Evolutionary conservation across 2,888 invertebrate genomes (phyloP).

Genomic region (Agelastica alni): DNA sequence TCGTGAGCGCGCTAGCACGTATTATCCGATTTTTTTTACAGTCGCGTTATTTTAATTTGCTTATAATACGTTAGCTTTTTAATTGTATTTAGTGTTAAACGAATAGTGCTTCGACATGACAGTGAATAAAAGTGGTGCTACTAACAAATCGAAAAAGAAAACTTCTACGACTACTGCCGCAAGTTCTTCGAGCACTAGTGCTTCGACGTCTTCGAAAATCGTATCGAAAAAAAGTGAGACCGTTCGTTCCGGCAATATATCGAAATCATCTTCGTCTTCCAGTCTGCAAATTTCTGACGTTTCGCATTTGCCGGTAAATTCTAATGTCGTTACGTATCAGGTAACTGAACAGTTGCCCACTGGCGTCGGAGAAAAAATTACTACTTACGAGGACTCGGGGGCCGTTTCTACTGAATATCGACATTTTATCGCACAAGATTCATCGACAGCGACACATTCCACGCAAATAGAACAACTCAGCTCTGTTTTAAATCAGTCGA

Average conservation of each 20-base stretch:
- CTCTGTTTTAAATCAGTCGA: constrained; percentile 52
- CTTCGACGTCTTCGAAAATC: constrained; percentile 40
- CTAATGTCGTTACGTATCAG: constrained; percentile 50
- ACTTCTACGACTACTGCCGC: constrained; percentile 26
- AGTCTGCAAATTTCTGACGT: constrained; percentile 54
- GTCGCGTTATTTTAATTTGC: constrained; percentile 37
- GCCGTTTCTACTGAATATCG: constrained; percentile 53
- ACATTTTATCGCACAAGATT: constrained; percentile 50
- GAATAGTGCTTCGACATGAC: constrained; percentile 43
- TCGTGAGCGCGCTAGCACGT: constrained; percentile 41
- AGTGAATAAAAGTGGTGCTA: constrained; percentile 48
- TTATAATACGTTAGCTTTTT: constrained; percentile 24
- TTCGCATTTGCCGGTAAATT: constrained; percentile 52
- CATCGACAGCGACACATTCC: constrained; percentile 39
- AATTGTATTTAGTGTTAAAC: constrained; percentile 22
- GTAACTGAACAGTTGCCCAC: constrained; percentile 53
- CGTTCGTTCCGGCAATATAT: constrained; percentile 39
- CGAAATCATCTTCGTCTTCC: constrained; percentile 53
- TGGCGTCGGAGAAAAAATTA: constrained; percentile 54
- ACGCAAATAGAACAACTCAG: constrained; percentile 53
- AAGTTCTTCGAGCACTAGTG: constrained; percentile 36
- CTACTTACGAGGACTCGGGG: constrained; percentile 50
- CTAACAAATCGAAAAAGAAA: constrained; percentile 46
- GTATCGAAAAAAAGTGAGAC: constrained; percentile 35
- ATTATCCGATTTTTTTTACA: constrained; percentile 24